A percentile compares a stretch with the other conserved stretches of the same genome.
phyloP scores from a whole-genome alignment of 2,113 vertebrate species.

The Leiothrix lutea region DNA sequence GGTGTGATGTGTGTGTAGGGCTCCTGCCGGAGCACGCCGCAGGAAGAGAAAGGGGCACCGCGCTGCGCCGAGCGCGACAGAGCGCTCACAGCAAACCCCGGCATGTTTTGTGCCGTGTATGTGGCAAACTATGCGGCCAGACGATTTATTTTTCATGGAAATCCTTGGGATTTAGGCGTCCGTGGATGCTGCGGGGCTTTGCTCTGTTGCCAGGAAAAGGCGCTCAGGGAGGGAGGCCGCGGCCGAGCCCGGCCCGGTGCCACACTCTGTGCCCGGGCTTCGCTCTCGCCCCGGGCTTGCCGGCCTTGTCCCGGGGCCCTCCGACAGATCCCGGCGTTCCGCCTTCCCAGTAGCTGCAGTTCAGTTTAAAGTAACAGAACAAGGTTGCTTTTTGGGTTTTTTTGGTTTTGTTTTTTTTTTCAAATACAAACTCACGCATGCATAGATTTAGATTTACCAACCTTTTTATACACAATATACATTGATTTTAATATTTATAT shows the following conservation, averaged over 20 bases:
- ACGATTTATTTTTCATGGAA: background rate
- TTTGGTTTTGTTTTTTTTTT: background rate
- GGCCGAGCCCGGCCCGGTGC: background rate
- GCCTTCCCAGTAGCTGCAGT: background rate
- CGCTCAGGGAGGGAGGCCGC: background rate
- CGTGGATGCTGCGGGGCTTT: rapidly evolving
- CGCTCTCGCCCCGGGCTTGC: background rate
- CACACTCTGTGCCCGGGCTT: background rate
- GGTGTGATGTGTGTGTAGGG: background rate
- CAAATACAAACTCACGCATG: background rate
- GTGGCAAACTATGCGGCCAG: too few relatives aligned
- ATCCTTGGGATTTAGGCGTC: background rate
- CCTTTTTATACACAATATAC: background rate
- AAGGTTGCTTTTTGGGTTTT: too few relatives aligned
- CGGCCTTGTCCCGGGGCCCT: background rate
- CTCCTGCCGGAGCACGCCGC: background rate
- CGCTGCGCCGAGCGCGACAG: background rate
- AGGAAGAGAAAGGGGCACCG: background rate
- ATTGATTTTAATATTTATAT: background rate
- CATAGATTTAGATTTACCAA: background rate
- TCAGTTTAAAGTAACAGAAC: background rate
- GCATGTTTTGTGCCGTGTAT: background rate
- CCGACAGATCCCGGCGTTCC: background rate
- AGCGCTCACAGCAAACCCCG: background rate
- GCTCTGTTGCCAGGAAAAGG: background rate